phyloP scores from a whole-genome alignment of 2,797 vertebrate species.

The Hippocampus kuda region DNA sequence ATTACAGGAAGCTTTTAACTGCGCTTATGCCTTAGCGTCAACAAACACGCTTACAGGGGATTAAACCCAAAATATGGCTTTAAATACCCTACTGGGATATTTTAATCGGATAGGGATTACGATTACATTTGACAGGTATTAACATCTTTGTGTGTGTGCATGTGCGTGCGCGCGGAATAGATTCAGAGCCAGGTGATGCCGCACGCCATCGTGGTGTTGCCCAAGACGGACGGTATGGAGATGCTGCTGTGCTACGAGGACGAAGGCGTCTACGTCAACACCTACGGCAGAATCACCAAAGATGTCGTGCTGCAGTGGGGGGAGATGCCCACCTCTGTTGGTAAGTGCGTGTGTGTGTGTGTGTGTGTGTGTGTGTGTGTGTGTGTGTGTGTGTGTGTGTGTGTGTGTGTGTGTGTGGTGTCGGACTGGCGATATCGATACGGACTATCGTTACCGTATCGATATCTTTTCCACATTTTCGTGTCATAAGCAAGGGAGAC shows the following conservation, averaged over 20 bases:
- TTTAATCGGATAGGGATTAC: conserved; percentile 22
- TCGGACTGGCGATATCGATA: too few species aligned
- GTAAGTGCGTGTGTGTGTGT: conserved; percentile 16
- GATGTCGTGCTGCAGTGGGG: conserved; percentile 98
- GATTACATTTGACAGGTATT: conserved; percentile 15
- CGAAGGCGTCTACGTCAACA: conserved; percentile 88
- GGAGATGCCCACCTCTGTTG: conserved; percentile 93
- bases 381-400: background rate
- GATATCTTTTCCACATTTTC: too few species aligned
- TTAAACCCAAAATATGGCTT: conserved; percentile 20
- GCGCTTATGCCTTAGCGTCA: background rate
- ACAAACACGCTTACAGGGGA: conserved; percentile 20
- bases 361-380: background rate
- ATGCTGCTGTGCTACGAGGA: conserved; percentile 90
- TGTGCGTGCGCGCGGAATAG: conserved; percentile 22
- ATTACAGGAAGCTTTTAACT: background rate
- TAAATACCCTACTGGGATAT: conserved; percentile 19
- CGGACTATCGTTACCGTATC: too few species aligned
- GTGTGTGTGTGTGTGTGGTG: background rate
- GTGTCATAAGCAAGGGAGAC: too few species aligned
- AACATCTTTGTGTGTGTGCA: conserved; percentile 2
- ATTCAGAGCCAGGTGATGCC: conserved; percentile 68
- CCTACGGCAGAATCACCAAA: conserved; percentile 87
- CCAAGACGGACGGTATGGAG: conserved; percentile 83
- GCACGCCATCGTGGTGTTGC: conserved; percentile 86